These are phyloP conservation scores for Micrasema longulum DNA, from an alignment of 1,140 invertebrate genomes.

Conservation along the genomic window DNA sequence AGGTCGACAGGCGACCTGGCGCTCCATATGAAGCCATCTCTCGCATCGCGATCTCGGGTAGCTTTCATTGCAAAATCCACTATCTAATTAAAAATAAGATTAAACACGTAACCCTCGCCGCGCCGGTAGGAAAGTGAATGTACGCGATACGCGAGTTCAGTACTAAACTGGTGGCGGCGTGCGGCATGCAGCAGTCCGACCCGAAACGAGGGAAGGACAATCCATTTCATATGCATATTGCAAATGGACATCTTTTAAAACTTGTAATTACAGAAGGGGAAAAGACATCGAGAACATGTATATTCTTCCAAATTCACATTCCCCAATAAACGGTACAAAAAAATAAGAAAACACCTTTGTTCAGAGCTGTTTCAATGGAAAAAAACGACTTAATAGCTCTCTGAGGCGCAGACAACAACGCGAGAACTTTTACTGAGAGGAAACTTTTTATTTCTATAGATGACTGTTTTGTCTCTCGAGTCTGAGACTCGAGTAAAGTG, in stretches of 20 bases:
- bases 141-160: conserved; percentile 4
- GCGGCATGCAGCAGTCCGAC: not conserved
- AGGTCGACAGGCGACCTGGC: conserved; percentile 8
- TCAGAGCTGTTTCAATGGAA: not conserved
- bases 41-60: conserved; percentile 13
- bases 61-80: conserved; percentile 41
- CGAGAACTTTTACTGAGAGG: not conserved
- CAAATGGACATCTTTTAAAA: no score
- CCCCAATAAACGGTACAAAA: not conserved
- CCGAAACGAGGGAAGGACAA: not conserved
- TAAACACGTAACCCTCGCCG: conserved; percentile 29
- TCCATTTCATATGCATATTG: no score
- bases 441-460: conserved; percentile 5
- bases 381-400: not conserved
- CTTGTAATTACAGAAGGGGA: no score
- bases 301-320: no score
- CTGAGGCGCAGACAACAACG: not conserved
- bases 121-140: conserved; percentile 11
- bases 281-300: no score
- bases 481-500: conserved; percentile 1
- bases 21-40: conserved; percentile 18
- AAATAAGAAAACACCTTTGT: not conserved
- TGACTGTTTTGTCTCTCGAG: not conserved
- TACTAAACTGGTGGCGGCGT: not conserved
- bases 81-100: conserved; percentile 39